Percentiles rank a stretch among this genome's conserved stretches.
phyloP scores from a whole-genome alignment of 2,113 vertebrate species.

The Pelvicachromis taeniatus region DNA sequence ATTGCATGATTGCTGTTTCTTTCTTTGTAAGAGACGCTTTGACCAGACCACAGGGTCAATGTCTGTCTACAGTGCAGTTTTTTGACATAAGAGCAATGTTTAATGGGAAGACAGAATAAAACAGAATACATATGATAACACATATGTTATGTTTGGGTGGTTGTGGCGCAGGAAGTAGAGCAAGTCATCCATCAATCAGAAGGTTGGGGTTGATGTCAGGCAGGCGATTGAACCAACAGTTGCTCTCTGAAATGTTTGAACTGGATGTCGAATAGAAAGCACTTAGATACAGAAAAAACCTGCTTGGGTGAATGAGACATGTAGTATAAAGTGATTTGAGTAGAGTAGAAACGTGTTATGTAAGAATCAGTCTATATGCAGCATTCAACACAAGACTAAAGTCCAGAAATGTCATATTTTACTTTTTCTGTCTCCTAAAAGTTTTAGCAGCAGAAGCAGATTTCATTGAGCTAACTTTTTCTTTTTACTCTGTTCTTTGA shows the following conservation, averaged over 20 bases:
- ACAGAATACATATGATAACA: neutral
- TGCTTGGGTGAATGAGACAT: neutral
- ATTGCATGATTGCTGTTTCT: neutral
- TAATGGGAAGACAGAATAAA: neutral
- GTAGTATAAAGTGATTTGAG: neutral
- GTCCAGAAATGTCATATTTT: neutral
- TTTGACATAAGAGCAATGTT: neutral
- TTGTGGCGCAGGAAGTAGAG: neutral
- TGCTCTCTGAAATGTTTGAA: neutral
- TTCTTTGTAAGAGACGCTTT: neutral
- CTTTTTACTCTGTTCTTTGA: too few relatives aligned
- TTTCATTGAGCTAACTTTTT: neutral
- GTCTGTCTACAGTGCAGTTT: neutral
- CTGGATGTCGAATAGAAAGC: neutral
- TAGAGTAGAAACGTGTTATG: neutral
- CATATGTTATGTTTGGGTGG: neutral
- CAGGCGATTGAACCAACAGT: neutral
- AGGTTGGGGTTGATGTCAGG: neutral
- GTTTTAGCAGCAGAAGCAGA: neutral
- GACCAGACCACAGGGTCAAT: neutral
- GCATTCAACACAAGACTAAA: neutral
- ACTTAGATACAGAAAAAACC: neutral
- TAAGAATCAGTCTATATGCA: neutral
- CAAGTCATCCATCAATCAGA: neutral
- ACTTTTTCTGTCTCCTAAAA: neutral